Conservation (phyloP, 2,113 vertebrate species). For the Chloropsis hardwickii region DNA sequence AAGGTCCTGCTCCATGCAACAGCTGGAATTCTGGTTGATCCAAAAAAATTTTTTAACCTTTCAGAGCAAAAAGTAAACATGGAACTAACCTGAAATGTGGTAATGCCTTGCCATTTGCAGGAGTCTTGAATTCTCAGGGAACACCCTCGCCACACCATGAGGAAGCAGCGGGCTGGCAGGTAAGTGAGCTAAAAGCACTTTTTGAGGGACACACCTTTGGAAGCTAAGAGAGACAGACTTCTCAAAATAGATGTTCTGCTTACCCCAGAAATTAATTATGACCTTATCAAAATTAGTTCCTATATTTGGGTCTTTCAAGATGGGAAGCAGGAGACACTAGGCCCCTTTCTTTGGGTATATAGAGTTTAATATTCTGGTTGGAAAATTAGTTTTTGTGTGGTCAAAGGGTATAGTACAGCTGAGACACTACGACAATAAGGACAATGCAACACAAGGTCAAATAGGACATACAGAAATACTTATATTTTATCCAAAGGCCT, state of each 20-base stretch:
- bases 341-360: not conserved
- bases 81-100: not conserved
- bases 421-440: not conserved
- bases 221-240: not conserved
- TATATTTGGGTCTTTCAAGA: constrained; percentile 13
- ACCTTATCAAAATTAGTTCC: constrained; percentile 43
- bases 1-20: not conserved
- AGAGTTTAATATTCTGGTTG: not conserved
- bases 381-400: not conserved
- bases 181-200: not conserved
- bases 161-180: not conserved
- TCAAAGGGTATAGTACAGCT: not conserved
- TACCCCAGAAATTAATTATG: constrained; percentile 22
- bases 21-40: not conserved
- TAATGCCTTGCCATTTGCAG: not conserved
- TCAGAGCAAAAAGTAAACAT: not conserved
- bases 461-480: constrained; percentile 3
- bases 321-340: not conserved
- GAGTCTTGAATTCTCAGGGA: not conserved
- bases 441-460: constrained; percentile 18
- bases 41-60: not conserved
- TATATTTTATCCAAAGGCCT: constrained; percentile 12
- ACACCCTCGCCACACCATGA: fast-evolving
- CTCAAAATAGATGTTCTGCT: constrained; percentile 30
- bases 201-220: not conserved